Conservation (phyloP, 2,797 vertebrate species). For the Pristis pectinata region DNA sequence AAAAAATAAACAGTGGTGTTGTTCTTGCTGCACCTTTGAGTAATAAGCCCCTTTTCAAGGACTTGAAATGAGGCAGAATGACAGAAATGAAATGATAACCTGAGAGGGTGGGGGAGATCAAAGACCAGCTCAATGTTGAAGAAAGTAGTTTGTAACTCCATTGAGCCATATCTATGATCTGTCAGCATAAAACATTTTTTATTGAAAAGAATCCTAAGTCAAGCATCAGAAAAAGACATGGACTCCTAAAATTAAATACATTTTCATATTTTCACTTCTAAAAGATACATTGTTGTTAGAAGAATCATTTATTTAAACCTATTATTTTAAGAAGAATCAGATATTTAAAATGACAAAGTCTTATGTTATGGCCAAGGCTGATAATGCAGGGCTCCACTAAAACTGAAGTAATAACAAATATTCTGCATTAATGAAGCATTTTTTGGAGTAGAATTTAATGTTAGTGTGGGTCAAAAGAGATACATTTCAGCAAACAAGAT, state of each 20-base stretch:
- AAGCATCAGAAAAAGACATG: not conserved
- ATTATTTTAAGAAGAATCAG: not conserved
- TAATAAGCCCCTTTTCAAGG: not conserved
- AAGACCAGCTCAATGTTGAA: not conserved
- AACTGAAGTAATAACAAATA: not conserved
- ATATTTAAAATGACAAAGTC: not conserved
- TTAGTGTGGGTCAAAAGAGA: not conserved
- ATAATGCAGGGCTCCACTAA: not conserved
- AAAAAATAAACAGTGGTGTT: not conserved
- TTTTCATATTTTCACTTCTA: not conserved
- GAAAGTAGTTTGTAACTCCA: not conserved
- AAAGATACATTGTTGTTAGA: not conserved
- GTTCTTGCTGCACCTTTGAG: not conserved
- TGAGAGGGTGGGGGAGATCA: not conserved
- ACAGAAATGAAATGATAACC: not conserved
- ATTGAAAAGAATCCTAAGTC: not conserved
- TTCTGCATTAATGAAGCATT: not conserved
- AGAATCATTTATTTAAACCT: too few relatives aligned
- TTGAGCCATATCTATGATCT: not conserved
- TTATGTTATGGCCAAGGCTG: not conserved
- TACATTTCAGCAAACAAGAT: not conserved
- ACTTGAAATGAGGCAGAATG: not conserved
- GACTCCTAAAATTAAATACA: not conserved
- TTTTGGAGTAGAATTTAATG: not conserved
- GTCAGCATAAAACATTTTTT: not conserved